Evolutionary conservation across 2,113 vertebrate genomes (phyloP), one percentile per base, ranked within the genome.

Genomic region (Antechinus stuartii): DNA sequence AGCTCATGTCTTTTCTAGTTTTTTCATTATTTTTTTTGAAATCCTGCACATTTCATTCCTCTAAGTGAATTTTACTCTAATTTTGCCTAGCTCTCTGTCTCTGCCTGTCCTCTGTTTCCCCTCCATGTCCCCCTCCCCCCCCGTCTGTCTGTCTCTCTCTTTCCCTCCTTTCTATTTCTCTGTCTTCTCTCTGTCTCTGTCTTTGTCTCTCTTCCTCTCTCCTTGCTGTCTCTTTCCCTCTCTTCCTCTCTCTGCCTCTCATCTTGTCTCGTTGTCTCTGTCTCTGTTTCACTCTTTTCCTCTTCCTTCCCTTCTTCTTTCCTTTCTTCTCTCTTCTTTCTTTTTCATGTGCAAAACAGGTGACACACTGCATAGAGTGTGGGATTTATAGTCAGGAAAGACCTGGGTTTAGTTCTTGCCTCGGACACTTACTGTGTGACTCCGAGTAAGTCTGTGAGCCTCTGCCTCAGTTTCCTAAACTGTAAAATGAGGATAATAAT

Each of bases 91-190:
- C n/a, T 84, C 19, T 76, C 27, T 68, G 22, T 25, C 55, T 56
- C 24, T 56, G 1, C 22, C 4, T 25, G 19, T 19, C 24, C 9
- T 25, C 25, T 35, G 26, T 27, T 3, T 50, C 54, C 35, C 42
- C 10, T 50, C 52, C 0, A 4, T 2, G 0, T 24, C 56, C n/a
- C 25, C 19, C n/a, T 19, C 19, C 23, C 8, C 54, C 10, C 61
- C 49, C 47, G 5, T 50, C n/a, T 5, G 4, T 49, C 22, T 30
- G 11, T 26, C 4, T 30, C 42, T 0, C 10, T 2, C 1, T 24
- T 50, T 49, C 25, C 19, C 35, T 0, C 24, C 14, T 11, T 47
- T 50, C n/a, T 3, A 4, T 49, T 12, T 30, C 11, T 25, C 2
- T 42, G 5, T 49, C 42, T 50, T 4, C 50, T 50, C 50, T 50